A percentile compares a stretch with the other conserved stretches of the same genome.
These are phyloP conservation scores for Cephus pulcher DNA, from an alignment of 2,888 invertebrate genomes.

Conservation along the genomic window DNA sequence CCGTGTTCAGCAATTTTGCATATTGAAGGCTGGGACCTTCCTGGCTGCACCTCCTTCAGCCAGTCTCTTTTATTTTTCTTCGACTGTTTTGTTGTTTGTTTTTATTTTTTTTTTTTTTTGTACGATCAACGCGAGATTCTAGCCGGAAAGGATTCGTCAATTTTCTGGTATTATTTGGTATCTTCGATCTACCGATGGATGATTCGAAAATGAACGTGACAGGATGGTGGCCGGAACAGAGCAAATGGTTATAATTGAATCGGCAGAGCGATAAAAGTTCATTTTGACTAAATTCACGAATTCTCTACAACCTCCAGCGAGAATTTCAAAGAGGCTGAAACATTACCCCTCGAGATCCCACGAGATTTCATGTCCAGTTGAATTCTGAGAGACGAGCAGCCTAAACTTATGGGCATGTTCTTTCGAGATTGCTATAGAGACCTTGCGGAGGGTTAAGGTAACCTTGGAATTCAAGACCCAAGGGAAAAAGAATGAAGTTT, in stretches of 20 bases:
- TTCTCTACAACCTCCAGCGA: neutral
- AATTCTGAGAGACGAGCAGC: neutral
- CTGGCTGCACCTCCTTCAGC: neutral
- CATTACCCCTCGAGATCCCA: neutral
- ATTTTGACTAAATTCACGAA: neutral
- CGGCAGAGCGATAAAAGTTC: neutral
- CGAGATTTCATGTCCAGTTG: neutral
- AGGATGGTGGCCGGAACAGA: neutral
- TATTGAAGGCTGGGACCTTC: slow-evolving; percentile 40
- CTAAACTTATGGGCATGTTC: neutral
- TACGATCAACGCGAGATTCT: neutral
- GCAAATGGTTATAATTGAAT: neutral
- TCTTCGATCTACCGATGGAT: neutral
- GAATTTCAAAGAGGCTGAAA: neutral
- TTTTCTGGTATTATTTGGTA: neutral
- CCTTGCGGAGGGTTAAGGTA: neutral
- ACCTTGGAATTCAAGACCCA: neutral
- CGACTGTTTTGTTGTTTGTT: neutral
- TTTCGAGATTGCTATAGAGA: neutral
- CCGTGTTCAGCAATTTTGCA: slow-evolving; percentile 63
- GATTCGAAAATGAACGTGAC: neutral
- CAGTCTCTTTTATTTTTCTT: neutral
- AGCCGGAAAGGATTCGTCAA: neutral
- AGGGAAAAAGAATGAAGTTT: slow-evolving; percentile 26
- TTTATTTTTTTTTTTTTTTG: too few species aligned